These are phyloP conservation scores for Drosophila merina DNA, from an alignment of 2,888 invertebrate species.

Conservation along the genomic window DNA sequence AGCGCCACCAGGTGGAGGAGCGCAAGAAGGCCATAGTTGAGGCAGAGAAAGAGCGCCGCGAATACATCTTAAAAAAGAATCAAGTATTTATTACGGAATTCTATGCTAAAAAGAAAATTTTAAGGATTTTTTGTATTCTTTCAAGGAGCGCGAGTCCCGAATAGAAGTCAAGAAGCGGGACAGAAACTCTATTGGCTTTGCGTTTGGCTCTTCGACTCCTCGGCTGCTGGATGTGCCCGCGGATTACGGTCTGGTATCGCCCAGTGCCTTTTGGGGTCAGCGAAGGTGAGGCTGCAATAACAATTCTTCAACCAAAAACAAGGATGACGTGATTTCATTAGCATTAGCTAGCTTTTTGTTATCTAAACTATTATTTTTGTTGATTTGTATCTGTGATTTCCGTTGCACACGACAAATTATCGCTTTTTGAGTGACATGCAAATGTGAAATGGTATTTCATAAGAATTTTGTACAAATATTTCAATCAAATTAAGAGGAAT, in stretches of 20 bases:
- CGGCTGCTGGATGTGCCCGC: slow-evolving; percentile 91
- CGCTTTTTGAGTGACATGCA: slow-evolving; percentile 7
- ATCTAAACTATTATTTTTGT: slow-evolving; percentile 6
- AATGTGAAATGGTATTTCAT: not conserved
- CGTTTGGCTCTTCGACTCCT: slow-evolving; percentile 96
- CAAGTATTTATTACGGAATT: slow-evolving; percentile 79
- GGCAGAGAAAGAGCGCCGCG: slow-evolving; percentile 93
- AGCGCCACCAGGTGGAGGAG: slow-evolving; percentile 91
- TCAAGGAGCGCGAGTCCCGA: slow-evolving; percentile 90
- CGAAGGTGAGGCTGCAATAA: slow-evolving; percentile 86
- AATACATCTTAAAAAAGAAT: slow-evolving; percentile 93
- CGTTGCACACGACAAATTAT: slow-evolving; percentile 23
- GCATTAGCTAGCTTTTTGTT: slow-evolving; percentile 5
- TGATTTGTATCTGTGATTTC: slow-evolving; percentile 5
- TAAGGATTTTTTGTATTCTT: not conserved
- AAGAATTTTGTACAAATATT: not conserved
- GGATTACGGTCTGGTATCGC: slow-evolving; percentile 87
- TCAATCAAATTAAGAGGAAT: not conserved
- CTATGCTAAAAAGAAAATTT: not conserved
- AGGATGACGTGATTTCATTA: not conserved
- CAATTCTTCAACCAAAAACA: not conserved
- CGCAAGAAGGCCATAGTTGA: slow-evolving; percentile 95
- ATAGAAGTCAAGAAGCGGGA: slow-evolving; percentile 92
- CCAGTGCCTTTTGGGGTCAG: slow-evolving; percentile 90
- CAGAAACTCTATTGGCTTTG: slow-evolving; percentile 90